These are phyloP conservation scores for Tiliacea aurago DNA, from an alignment of 2,888 invertebrate species.

Conservation along the genomic window DNA sequence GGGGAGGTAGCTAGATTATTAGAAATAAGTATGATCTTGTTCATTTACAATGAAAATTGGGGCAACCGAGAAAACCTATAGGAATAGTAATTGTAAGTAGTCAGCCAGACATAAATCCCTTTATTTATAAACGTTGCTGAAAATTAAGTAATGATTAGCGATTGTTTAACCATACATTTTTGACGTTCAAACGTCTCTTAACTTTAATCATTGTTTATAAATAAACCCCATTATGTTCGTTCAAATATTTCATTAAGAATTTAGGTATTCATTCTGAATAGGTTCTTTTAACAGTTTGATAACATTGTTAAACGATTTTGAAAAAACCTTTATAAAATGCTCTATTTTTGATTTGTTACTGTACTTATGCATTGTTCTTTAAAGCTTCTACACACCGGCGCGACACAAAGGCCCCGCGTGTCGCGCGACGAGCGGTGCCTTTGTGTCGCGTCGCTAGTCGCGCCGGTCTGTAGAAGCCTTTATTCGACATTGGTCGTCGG, in stretches of 20 bases:
- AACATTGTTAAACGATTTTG: neutral
- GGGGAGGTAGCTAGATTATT: constrained; percentile 30
- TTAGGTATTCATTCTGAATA: neutral
- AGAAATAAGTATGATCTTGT: constrained; percentile 19
- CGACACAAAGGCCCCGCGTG: too few relatives aligned
- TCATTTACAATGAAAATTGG: constrained; percentile 24
- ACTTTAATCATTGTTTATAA: too few relatives aligned
- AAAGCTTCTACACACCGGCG: too few relatives aligned
- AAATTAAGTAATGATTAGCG: too few relatives aligned
- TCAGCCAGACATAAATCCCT: constrained; percentile 1
- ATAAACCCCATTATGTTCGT: constrained; percentile 8
- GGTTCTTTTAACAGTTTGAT: neutral
- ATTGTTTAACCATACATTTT: too few relatives aligned
- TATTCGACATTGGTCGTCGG: neutral
- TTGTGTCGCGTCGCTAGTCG: too few relatives aligned
- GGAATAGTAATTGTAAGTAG: constrained; percentile 46
- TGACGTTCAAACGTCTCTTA: too few relatives aligned
- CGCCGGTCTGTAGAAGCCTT: too few relatives aligned
- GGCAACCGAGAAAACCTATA: constrained; percentile 51
- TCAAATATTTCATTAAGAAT: constrained; percentile 7
- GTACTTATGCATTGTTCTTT: neutral
- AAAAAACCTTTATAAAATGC: neutral
- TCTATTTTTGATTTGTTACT: neutral
- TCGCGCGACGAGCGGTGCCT: too few relatives aligned
- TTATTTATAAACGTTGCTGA: too few relatives aligned